A percentile compares a stretch with the other conserved stretches of the same genome.
Conservation (phyloP, 1,140 invertebrate species). For the Heliconius eleuchia region DNA sequence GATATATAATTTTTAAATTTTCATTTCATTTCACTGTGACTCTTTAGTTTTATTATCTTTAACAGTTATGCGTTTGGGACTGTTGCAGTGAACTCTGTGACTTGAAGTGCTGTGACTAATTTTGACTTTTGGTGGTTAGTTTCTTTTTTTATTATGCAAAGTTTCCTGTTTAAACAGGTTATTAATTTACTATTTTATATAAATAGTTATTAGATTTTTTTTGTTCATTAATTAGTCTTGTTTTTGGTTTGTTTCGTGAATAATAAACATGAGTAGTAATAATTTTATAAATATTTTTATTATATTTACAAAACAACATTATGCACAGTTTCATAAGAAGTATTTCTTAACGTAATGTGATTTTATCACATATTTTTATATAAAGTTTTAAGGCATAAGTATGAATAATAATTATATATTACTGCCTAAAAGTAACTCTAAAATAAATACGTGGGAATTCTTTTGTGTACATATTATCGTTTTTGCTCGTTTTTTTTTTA, state of each 20-base stretch:
- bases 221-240: neutral
- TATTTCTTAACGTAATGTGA: too few relatives aligned
- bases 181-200: slow-evolving; percentile 4
- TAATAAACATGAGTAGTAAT: neutral
- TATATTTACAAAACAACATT: too few relatives aligned
- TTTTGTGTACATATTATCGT: too few relatives aligned
- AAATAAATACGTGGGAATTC: too few relatives aligned
- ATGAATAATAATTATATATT: too few relatives aligned
- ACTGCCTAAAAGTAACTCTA: too few relatives aligned
- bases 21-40: neutral
- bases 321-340: too few relatives aligned
- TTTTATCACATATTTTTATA: too few relatives aligned
- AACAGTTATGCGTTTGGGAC: neutral
- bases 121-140: slow-evolving; percentile 16
- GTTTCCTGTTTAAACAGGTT: neutral
- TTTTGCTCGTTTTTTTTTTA: too few relatives aligned
- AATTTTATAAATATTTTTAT: neutral
- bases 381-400: too few relatives aligned
- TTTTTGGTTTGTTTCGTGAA: neutral
- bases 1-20: neutral
- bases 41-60: neutral
- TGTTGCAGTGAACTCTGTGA: slow-evolving; percentile 26
- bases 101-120: slow-evolving; percentile 26
- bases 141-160: slow-evolving; percentile 7
- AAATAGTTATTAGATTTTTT: neutral